Evolutionary conservation across 2,888 invertebrate genomes (phyloP), one percentile per base, ranked within the genome.

Genomic region (Gnatocerus cornutus): DNA sequence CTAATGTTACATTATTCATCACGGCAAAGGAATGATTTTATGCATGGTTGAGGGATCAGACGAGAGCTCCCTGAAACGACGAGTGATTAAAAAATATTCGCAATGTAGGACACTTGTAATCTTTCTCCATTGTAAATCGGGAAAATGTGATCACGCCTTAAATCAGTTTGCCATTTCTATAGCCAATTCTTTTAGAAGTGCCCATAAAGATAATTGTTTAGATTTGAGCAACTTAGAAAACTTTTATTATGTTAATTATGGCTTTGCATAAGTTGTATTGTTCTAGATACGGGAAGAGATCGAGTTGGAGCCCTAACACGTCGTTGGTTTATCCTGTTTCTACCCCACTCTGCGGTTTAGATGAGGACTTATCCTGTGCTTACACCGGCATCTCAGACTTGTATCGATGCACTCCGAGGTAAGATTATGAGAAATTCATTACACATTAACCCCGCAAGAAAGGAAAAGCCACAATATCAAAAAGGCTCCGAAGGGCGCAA

Each of bases 341-440:
- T 16, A 45, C 67, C 16, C 69, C 76, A 53, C 61, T 72, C 13
- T 75, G 76, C 52, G 70, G 71, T 61, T 70, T 73, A 43, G 77
- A 80, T 67, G 76, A 68, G 71, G 78, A 78, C 69, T 77, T 81
- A 74, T 81, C 86, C 8, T 88, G 88, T 74, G 80, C 84, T 65
- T 87, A 87, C 77, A 87, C 87, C 10, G 88, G 88, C 65, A 79
- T 87, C 46, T 84, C 84, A 65, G 86, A 88, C 79, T 84, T 86
- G 65, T 88, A 87, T 76, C 85, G 87, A 74, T 88, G 88, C 82
- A 85, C 79, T 78, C 84, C 84, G 74, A 83, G 85, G 88, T 88
- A 82, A 85, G 74, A 55, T 56, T 59, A 68, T 68, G 13, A 61
- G 39, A 53, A 64, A 67, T 66, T 58, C 59, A 67, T 67, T 67